A percentile compares a stretch with the other conserved stretches of the same genome.
phyloP scores from a whole-genome alignment of 1,140 invertebrate genomes.

The Polyergus mexicanus region DNA sequence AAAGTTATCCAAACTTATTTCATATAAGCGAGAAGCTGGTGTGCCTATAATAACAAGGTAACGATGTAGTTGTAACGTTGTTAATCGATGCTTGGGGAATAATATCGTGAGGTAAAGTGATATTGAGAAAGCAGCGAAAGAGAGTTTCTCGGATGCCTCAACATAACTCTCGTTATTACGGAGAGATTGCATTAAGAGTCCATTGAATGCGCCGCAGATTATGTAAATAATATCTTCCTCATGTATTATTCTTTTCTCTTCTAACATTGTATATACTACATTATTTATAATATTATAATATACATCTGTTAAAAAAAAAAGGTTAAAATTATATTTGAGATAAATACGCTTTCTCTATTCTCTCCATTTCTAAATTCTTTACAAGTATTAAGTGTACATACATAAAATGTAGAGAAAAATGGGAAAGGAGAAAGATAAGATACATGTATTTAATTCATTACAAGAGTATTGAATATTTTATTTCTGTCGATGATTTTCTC shows the following conservation, averaged over 20 bases:
- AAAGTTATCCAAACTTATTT: constrained; percentile 55
- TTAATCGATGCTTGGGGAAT: constrained; percentile 45
- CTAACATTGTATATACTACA: not conserved
- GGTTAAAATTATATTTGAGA: not conserved
- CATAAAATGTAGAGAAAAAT: not conserved
- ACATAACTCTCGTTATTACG: constrained; percentile 11
- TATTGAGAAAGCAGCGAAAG: constrained; percentile 34
- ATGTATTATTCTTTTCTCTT: not conserved
- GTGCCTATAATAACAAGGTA: constrained; percentile 34
- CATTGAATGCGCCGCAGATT: constrained; percentile 3
- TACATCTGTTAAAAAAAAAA: not conserved
- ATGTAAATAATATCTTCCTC: constrained; percentile 26
- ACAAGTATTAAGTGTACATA: not conserved
- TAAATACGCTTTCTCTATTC: not conserved
- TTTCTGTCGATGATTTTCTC: not conserved
- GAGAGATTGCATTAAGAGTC: constrained; percentile 27
- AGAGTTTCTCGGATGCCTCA: not conserved
- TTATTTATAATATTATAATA: too few species aligned
- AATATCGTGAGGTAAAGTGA: constrained; percentile 46
- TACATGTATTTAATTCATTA: not conserved
- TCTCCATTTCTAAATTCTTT: not conserved
- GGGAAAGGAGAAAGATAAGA: not conserved
- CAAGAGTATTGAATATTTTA: not conserved
- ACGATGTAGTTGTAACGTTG: constrained; percentile 43
- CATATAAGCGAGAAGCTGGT: constrained; percentile 43